Evolutionary conservation across 2,888 invertebrate species (phyloP), one percentile per base, ranked within the genome.

Genomic region (Notocelia uddmanniana): DNA sequence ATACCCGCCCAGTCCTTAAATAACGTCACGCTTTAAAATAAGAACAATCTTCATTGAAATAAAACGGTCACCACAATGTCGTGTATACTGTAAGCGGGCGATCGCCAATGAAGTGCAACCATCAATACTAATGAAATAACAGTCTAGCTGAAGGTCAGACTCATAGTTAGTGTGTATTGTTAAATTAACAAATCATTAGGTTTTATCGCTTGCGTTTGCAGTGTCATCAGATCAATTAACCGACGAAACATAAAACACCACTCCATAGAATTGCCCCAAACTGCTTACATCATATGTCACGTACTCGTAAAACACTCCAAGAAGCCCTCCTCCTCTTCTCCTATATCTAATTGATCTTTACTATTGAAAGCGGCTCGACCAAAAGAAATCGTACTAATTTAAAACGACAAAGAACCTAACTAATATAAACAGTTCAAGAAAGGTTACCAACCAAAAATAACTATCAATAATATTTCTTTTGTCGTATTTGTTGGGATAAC

Each of bases 91-190:
- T 54, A 52, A 66, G 64, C 41, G 52, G 23, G 66, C 50, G 59
- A 37, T 26, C 55, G 54, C 50, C 60, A 62, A 68, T 62, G 60
- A 41, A 62, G 54, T 48, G 67, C 19, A 60, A 31, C 54, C 45
- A 68, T 72, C 60, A 68, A 62, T 55, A 72, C 26, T 72, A 68
- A 72, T 72, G 23, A 72, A 72, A 68, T 62, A 72, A 68, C 59
- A 21, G 55, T 62, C 26, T 72, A 60, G 26, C 50, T 45, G 62
- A 63, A 69, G 69, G 67, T 48, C 37, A 57, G 48, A 21, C 37
- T 68, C 67, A 62, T 55, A 62, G 55, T 72, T 72, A 68, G 55
- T 26, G 18, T 34, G 48, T 55, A 68, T 60, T 54, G 55, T 55
- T 54, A 48, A 62, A 67, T 70, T 67, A 67, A 71, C 66, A 54